These are phyloP conservation scores for Fulica atra DNA, from an alignment of 2,113 vertebrate species.

Conservation along the genomic window DNA sequence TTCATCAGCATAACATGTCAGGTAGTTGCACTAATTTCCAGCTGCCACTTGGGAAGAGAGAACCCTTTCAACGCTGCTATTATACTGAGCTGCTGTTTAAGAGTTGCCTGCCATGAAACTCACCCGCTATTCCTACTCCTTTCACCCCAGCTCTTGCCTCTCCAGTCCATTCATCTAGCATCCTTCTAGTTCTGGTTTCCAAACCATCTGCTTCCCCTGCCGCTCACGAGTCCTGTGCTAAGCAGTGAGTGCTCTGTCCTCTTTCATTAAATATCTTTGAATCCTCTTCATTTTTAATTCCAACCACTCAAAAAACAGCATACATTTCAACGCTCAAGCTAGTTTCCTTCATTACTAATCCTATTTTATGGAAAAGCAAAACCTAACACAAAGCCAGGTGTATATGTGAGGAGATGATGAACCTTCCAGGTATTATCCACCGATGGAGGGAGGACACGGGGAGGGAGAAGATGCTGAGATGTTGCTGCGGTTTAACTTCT, in stretches of 20 bases:
- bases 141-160: neutral
- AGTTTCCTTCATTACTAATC: neutral
- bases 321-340: neutral
- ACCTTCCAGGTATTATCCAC: neutral
- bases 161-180: neutral
- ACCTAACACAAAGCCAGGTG: neutral
- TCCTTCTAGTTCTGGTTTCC: neutral
- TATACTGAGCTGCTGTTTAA: neutral
- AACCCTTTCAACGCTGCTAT: neutral
- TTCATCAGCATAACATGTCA: neutral
- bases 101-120: neutral
- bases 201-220: neutral
- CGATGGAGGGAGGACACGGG: rapidly evolving
- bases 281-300: neutral
- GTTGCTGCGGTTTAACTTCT: neutral
- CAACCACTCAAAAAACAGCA: neutral
- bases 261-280: neutral
- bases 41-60: neutral
- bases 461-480: neutral
- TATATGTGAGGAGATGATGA: neutral
- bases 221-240: neutral
- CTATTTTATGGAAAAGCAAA: neutral
- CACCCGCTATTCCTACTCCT: neutral
- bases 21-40: neutral
- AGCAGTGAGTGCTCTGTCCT: neutral